Percentiles rank a stretch among this genome's conserved stretches.
These are phyloP conservation scores for Hecatera dysodea DNA, from an alignment of 2,888 invertebrate species.

Conservation along the genomic window DNA sequence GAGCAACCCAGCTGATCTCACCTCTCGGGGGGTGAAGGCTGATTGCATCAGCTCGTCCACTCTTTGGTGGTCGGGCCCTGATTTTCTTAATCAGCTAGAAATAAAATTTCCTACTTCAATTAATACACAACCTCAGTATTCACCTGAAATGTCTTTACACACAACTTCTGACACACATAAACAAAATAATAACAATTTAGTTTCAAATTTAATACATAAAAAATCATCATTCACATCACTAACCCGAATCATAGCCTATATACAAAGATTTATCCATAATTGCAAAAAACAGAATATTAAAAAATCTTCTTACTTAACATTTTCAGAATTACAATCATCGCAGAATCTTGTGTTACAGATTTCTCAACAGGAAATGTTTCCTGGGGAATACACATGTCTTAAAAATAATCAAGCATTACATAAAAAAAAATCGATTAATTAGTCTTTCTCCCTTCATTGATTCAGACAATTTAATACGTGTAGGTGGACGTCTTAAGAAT, in stretches of 20 bases:
- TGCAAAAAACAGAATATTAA: background rate
- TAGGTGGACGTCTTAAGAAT: background rate
- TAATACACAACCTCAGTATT: background rate
- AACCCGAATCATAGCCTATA: background rate
- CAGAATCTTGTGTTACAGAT: constrained; percentile 2
- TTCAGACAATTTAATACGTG: background rate
- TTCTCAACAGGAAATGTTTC: constrained; percentile 34
- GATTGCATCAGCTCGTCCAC: constrained; percentile 38
- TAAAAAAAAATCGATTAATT: background rate
- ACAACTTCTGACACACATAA: background rate
- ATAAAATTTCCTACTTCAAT: no score
- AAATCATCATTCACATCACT: constrained; percentile 6
- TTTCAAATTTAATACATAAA: constrained; percentile 4
- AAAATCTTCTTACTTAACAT: background rate
- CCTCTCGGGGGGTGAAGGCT: constrained; percentile 22
- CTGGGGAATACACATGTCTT: constrained; percentile 20
- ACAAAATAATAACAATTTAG: constrained; percentile 4
- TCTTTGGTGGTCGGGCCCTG: constrained; percentile 50
- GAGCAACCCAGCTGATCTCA: no score
- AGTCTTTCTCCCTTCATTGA: background rate
- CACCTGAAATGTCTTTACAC: background rate
- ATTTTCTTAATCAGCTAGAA: no score
- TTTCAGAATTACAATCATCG: background rate
- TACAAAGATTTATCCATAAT: constrained; percentile 1
- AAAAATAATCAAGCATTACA: constrained; percentile 5